These are phyloP conservation scores for Bradysia coprophila DNA, from an alignment of 1,140 invertebrate genomes.

Conservation along the genomic window DNA sequence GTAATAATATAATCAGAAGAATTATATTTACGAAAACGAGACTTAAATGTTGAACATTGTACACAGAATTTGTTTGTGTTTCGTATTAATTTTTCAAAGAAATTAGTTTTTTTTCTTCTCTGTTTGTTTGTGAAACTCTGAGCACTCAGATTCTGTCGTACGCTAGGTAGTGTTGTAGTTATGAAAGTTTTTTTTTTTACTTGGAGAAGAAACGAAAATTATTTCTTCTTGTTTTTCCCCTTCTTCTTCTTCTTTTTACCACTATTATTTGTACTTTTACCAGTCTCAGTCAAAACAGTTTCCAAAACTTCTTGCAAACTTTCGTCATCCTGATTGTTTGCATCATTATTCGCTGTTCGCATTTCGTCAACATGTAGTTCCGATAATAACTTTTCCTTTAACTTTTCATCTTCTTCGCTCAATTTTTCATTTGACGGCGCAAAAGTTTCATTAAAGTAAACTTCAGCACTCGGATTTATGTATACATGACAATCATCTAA, in stretches of 20 bases:
- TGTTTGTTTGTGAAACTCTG: neutral
- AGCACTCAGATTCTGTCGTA: no score
- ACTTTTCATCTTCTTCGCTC: neutral
- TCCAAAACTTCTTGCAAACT: neutral
- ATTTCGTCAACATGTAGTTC: neutral
- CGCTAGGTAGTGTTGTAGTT: no score
- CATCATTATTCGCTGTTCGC: neutral
- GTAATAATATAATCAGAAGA: no score
- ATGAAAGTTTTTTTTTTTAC: no score
- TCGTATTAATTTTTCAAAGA: no score
- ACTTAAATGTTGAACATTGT: no score
- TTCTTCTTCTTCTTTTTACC: neutral
- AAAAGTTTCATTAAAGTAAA: neutral
- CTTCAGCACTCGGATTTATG: neutral
- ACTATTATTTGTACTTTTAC: neutral
- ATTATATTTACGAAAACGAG: no score
- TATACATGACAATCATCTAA: neutral
- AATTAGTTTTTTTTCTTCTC: no score
- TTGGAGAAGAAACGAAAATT: no score
- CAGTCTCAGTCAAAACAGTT: neutral
- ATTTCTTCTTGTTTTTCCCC: neutral
- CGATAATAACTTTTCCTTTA: conserved; percentile 1
- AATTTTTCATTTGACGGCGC: neutral
- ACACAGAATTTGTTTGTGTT: no score
- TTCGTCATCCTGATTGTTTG: neutral